These are phyloP conservation scores for Lutra lutra DNA, from an alignment of 2,797 vertebrate species.

Conservation along the genomic window DNA sequence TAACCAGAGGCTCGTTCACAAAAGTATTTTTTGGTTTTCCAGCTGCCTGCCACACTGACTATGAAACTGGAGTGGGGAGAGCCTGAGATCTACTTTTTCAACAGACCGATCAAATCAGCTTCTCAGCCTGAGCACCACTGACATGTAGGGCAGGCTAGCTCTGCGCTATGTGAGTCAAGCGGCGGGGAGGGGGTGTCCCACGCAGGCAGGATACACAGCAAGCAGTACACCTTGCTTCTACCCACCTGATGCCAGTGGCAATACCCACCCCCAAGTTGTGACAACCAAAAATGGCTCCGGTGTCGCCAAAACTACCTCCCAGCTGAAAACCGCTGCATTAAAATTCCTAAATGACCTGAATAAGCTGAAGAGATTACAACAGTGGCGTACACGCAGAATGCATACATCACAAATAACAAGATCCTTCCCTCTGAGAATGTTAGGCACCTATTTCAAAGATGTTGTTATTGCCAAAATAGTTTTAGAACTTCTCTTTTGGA, in stretches of 20 bases:
- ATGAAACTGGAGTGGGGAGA: neutral
- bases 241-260: neutral
- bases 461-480: neutral
- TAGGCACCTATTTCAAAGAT: neutral
- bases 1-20: neutral
- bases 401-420: neutral
- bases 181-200: neutral
- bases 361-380: neutral
- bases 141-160: neutral
- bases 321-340: neutral
- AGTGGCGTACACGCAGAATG: neutral
- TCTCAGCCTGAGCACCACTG: neutral
- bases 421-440: neutral
- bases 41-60: neutral
- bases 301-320: neutral
- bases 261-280: too few relatives aligned
- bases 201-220: fast-evolving
- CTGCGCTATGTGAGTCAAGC: fast-evolving
- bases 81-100: neutral
- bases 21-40: neutral
- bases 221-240: neutral
- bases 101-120: neutral
- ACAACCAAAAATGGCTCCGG: neutral
- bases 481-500: conserved; percentile 12
- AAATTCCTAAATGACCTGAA: neutral